Evolutionary conservation across 30 jellyfish, hydroid and myxozoan genomes (phyloP), one percentile per base, ranked within the genome.

Genomic region (Aurelia sp.): DNA sequence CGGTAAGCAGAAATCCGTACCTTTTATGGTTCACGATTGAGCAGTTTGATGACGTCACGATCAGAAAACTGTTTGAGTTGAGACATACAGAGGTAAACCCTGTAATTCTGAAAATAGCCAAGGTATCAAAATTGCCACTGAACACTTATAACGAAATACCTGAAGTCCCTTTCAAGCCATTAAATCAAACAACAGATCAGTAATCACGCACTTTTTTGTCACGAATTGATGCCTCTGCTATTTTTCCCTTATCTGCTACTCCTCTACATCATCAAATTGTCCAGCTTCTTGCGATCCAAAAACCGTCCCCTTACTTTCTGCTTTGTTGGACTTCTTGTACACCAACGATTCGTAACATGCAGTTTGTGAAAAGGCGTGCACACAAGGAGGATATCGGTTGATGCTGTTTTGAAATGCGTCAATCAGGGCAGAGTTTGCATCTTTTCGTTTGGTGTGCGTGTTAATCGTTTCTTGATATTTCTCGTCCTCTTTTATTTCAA

Each of bases 301-400:
- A 6, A 19, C 18, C 11, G 16, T 40, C 17, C 50, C 79, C 47
- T 21, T 23, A 44, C 15, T 44, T 47, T 73, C 64, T 12, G 68
- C 30, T 15, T 27, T 15, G 35, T 61, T 31, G 4, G 40, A 11
- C 55, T 79, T 85, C 71, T 66, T 76, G 91, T 92, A 81, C 35
- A 85, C 91, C 22, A 92, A 65, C 61, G 98, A 92, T 10, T 81
- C 94, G 58, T 92, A 92, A 51, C 82, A 76, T 9, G 95, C 98
- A 0, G 90, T 69, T 41, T 81, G 86, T 13, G 89, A 86, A 60
- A 30, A 92, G 22, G 95, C 94, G 18, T 79, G 93, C 22, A 48
- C 13, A 61, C 97, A 78, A 1, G 98, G 98, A n/a, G 98, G 98
- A 78, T 92, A 92, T 37, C 95, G 63, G 82, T 92, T 86, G 21